Evolutionary conservation across 2,797 vertebrate species (phyloP).

Genomic region (Microchirus variegatus): DNA sequence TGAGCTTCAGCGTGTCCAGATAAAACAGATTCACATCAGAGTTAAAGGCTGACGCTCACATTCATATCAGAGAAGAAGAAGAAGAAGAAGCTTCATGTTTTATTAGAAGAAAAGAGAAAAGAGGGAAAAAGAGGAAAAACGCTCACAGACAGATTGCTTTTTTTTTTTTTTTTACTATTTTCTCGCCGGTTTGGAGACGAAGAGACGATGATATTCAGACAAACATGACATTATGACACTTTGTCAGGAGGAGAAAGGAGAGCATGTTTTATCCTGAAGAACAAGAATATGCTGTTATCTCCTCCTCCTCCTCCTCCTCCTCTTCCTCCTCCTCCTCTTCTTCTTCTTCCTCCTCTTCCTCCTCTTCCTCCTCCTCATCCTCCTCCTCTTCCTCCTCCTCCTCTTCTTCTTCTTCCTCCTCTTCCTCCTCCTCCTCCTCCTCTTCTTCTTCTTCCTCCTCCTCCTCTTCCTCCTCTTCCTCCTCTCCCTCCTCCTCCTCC

Average conservation of each 20-base stretch:
- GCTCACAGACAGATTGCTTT: constrained; percentile 69
- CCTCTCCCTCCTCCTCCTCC: neutral
- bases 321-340: constrained; percentile 2
- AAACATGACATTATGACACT: constrained; percentile 57
- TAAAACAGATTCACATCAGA: constrained; percentile 63
- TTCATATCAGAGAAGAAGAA: constrained; percentile 51
- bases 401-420: neutral
- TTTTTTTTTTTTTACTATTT: constrained; percentile 12
- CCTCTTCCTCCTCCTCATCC: constrained; percentile 26
- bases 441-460: neutral
- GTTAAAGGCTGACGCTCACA: constrained; percentile 50
- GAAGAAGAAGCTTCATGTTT: constrained; percentile 48
- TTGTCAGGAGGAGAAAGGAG: constrained; percentile 63
- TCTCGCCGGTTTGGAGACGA: constrained; percentile 44
- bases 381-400: neutral
- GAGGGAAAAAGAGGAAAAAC: too few relatives aligned
- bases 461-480: too few relatives aligned
- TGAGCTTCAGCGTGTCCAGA: constrained; percentile 55
- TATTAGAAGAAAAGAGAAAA: constrained; percentile 56
- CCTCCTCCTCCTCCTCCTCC: constrained; percentile 43
- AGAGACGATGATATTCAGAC: constrained; percentile 59
- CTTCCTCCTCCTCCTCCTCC: constrained; percentile 21
- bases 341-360: neutral
- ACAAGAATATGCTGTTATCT: constrained; percentile 62
- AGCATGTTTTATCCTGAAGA: constrained; percentile 54